These are phyloP conservation scores for Colletes latitarsis DNA, from an alignment of 1,140 invertebrate species.

Conservation along the genomic window DNA sequence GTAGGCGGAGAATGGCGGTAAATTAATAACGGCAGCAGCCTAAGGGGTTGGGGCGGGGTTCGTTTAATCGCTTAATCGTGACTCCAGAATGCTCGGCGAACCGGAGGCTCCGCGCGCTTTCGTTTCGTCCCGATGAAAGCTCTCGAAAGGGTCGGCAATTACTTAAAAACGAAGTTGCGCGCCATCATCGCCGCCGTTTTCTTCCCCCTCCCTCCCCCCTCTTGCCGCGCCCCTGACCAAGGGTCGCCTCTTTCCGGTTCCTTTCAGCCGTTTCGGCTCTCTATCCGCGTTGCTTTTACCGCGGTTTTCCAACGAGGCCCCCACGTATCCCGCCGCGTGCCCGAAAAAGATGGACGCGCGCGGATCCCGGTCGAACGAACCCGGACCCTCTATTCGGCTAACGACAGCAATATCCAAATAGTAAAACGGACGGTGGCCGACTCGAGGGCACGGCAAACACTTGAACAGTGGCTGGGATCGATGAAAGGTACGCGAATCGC, in stretches of 20 bases:
- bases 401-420: conserved; percentile 65
- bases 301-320: not conserved
- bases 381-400: not conserved
- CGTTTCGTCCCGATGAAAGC: conserved; percentile 61
- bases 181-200: conserved; percentile 37
- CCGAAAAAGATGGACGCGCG: not conserved
- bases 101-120: conserved; percentile 30
- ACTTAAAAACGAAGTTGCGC: conserved; percentile 66
- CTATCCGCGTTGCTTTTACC: conserved; percentile 16
- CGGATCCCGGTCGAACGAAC: not conserved
- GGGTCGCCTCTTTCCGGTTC: not conserved
- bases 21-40: conserved; percentile 65
- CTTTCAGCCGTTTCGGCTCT: conserved; percentile 4
- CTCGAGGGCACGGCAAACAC: conserved; percentile 64
- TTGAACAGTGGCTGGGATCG: conserved; percentile 52
- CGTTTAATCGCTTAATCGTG: conserved; percentile 74
- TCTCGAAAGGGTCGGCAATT: conserved; percentile 65
- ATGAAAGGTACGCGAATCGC: conserved; percentile 48
- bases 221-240: not conserved
- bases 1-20: conserved; percentile 61
- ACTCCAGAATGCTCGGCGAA: conserved; percentile 55
- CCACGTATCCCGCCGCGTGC: not conserved
- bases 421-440: conserved; percentile 42
- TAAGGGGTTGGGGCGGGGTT: conserved; percentile 31
- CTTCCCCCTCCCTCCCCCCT: conserved; percentile 15